phyloP scores from a whole-genome alignment of 2,888 invertebrate species.

The Pristionchus japonicus region DNA sequence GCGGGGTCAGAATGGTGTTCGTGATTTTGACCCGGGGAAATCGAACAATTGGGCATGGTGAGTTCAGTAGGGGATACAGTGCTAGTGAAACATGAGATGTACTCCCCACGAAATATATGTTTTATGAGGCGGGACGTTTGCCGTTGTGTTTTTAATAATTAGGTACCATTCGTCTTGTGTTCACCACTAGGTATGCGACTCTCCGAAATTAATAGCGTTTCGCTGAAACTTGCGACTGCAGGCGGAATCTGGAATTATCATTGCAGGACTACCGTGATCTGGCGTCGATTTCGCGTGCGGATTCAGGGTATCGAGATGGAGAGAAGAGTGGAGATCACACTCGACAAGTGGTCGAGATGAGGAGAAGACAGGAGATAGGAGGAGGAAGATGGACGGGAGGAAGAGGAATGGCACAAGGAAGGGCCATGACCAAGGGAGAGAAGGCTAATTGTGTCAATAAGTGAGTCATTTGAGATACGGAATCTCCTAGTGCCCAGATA shows the following conservation, averaged over 20 bases:
- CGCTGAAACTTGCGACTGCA: neutral
- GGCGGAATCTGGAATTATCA: neutral
- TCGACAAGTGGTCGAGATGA: neutral
- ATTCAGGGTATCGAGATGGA: neutral
- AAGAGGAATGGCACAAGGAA: neutral
- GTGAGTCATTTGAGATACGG: neutral
- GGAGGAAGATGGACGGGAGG: neutral
- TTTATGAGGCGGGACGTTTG: too few relatives aligned
- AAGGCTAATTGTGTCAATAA: slow-evolving; percentile 20
- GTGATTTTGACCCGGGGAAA: neutral
- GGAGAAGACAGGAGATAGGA: slow-evolving; percentile 6
- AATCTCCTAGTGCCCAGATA: too few relatives aligned
- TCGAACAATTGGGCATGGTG: neutral
- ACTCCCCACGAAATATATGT: too few relatives aligned
- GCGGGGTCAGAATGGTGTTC: neutral
- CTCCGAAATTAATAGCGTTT: neutral
- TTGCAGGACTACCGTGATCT: slow-evolving; percentile 35
- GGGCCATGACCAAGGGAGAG: neutral
- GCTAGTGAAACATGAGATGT: too few relatives aligned
- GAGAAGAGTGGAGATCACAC: slow-evolving; percentile 14
- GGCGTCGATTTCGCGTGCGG: neutral
- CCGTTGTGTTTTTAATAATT: too few relatives aligned
- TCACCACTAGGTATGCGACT: too few relatives aligned
- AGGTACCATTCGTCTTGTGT: too few relatives aligned
- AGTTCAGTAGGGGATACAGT: neutral